Evolutionary conservation across 2,888 invertebrate species (phyloP), one percentile per base, ranked within the genome.

Genomic region (Prenolepis imparis): DNA sequence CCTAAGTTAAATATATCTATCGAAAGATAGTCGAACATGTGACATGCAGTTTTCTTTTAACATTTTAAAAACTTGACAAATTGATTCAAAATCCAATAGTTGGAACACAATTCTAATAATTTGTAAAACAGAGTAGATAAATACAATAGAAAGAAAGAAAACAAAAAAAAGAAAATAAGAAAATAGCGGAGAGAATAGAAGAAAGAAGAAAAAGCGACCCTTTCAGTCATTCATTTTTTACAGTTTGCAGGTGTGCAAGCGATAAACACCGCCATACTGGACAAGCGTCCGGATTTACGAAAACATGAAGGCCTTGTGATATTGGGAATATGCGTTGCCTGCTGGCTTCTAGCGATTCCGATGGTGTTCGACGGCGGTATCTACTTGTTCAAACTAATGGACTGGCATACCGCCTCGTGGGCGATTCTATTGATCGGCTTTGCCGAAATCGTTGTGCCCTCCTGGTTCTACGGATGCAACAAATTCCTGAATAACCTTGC

Each of bases 331-430:
- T 97, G 98, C 93, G 91, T 95, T 61, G 90, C 94, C 0, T 96
- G 97, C 91, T 98, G 97, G 94, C 87, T 97, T 15, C 95, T 97
- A 63, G 98, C 97, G 0, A 92, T 98, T 55, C 97, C 97, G 41
- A 97, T 98, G 96, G 97, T 97, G 93, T 97, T 97, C 92, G 95
- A 96, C 90, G 97, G 97, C 5, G 97, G 97, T 15, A 96, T 97
- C 81, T 97, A 96, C 92, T 94, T 97, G 87, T 96, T 97, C 92
- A 97, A 97, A 8, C 92, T 97, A 75, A 95, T 97, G 95, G 97
- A 97, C 94, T 97, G 97, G 96, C 97, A 97, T 93, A 97, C 97
- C 0, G 97, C 97, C 12, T 97, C 97, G 1, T 97, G 97, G 96
- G 97, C 97, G 24, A 96, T 97, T 82, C 95, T 97, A 68, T 95